Evolutionary conservation across 2,113 vertebrate genomes (phyloP).

Genomic region (Pygoscelis adeliae): DNA sequence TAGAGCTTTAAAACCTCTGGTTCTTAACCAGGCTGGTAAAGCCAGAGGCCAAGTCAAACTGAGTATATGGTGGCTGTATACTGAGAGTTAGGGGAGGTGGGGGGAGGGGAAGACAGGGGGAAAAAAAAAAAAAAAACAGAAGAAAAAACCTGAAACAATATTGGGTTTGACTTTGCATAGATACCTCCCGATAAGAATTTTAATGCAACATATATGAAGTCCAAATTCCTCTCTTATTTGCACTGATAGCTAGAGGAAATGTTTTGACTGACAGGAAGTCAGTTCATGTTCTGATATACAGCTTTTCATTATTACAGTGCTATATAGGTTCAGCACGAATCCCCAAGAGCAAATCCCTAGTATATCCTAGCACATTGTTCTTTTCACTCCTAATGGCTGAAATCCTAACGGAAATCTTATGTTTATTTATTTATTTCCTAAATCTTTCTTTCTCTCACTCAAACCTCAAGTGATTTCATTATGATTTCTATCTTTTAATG

Average conservation of each 20-base stretch:
- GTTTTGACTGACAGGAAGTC: background rate
- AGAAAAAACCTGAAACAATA: background rate
- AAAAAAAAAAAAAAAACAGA: background rate
- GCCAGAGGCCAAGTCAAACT: background rate
- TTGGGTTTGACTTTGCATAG: background rate
- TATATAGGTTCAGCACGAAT: slow-evolving; percentile 25
- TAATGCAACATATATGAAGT: slow-evolving; percentile 32
- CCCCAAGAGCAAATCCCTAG: background rate
- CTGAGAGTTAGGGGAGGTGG: background rate
- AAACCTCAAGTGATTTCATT: slow-evolving; percentile 27
- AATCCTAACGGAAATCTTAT: slow-evolving; percentile 43
- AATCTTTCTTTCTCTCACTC: slow-evolving; percentile 12
- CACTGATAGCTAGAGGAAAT: slow-evolving; percentile 12
- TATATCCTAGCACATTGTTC: slow-evolving; percentile 17
- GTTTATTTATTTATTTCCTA: slow-evolving; percentile 47
- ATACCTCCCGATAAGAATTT: background rate
- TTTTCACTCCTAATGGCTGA: slow-evolving; percentile 12
- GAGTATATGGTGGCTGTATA: background rate
- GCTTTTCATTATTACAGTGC: slow-evolving; percentile 38
- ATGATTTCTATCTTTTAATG: slow-evolving; percentile 14
- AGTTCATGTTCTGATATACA: background rate
- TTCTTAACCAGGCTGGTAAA: background rate
- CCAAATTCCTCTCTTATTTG: slow-evolving; percentile 31
- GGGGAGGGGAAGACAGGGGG: background rate
- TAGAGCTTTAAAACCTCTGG: background rate